Percentiles rank a stretch among this genome's conserved stretches.
Evolutionary conservation across 2,888 invertebrate genomes (phyloP).

Genomic region (Lamellibrachia columna): DNA sequence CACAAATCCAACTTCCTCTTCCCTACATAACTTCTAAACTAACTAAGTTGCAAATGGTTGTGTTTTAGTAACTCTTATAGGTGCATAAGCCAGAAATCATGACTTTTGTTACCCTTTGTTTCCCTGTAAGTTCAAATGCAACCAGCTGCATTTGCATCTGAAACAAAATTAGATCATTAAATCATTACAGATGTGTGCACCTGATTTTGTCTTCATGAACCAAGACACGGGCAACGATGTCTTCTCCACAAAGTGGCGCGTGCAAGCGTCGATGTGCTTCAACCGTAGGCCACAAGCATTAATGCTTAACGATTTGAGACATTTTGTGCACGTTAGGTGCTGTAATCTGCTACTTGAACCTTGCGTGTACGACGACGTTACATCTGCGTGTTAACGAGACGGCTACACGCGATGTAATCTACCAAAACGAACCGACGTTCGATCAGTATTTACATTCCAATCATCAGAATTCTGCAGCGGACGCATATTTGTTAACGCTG

Average conservation of each 20-base stretch:
- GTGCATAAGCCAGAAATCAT: too few relatives aligned
- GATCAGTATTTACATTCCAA: slow-evolving; percentile 16
- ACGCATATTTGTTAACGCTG: slow-evolving; percentile 1
- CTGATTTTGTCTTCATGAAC: not conserved
- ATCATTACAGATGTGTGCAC: not conserved
- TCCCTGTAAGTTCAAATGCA: not conserved
- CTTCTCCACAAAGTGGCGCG: not conserved
- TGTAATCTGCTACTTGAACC: not conserved
- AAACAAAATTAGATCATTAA: not conserved
- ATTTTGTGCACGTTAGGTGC: not conserved
- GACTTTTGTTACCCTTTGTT: not conserved
- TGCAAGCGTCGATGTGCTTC: not conserved
- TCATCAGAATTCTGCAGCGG: not conserved
- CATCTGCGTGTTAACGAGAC: slow-evolving; percentile 3
- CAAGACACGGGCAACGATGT: not conserved
- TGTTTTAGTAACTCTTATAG: too few relatives aligned
- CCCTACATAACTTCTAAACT: too few relatives aligned
- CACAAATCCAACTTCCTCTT: too few relatives aligned
- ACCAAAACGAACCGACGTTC: not conserved
- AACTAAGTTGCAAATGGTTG: too few relatives aligned
- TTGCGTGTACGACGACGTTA: not conserved
- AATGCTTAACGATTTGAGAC: not conserved
- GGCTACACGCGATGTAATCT: not conserved
- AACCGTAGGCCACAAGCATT: not conserved
- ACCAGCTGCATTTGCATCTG: not conserved